These are phyloP conservation scores for Rhagoletis zephyria DNA, from an alignment of 1,140 invertebrate species.

Conservation along the genomic window DNA sequence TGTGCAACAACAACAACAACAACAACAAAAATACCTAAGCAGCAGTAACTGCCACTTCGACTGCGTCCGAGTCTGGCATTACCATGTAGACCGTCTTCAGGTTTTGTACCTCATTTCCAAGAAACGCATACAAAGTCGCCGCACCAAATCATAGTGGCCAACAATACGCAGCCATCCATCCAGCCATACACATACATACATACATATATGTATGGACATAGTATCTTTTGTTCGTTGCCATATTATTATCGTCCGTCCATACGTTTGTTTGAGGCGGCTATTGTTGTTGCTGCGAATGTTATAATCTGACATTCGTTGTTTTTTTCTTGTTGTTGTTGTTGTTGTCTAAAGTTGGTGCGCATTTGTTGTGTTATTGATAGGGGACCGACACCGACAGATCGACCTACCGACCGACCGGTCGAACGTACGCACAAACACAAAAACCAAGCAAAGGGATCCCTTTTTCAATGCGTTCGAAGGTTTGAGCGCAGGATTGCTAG, in stretches of 20 bases:
- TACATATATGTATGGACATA: background rate
- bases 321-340: background rate
- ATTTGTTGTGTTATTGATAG: background rate
- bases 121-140: background rate
- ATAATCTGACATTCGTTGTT: slow-evolving; percentile 32
- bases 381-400: no score
- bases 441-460: background rate
- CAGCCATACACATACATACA: no score
- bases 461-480: background rate
- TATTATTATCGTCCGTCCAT: background rate
- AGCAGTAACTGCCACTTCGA: background rate
- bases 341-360: background rate
- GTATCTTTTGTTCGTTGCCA: background rate
- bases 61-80: background rate
- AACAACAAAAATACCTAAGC: background rate
- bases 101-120: slow-evolving; percentile 3
- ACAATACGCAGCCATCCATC: no score
- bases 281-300: slow-evolving; percentile 45
- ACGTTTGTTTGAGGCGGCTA: background rate
- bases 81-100: background rate
- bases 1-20: background rate
- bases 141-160: background rate
- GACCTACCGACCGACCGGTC: no score
- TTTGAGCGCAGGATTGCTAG: background rate
- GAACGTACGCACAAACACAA: background rate